These are phyloP conservation scores for Noctua pronuba DNA, from an alignment of 2,888 invertebrate genomes.

Conservation along the genomic window DNA sequence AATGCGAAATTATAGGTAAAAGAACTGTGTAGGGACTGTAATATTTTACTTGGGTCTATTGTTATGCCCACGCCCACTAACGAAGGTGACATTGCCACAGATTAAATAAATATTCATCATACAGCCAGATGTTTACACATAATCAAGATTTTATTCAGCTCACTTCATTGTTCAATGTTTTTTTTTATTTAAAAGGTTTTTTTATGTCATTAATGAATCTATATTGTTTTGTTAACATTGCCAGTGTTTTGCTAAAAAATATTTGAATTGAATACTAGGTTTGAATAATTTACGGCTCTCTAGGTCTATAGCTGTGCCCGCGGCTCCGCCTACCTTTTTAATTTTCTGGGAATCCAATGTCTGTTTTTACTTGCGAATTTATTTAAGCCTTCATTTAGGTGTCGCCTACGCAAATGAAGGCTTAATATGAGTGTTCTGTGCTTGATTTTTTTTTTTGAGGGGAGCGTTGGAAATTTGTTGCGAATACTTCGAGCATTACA, in stretches of 20 bases:
- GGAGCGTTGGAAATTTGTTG: background rate
- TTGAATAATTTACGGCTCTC: background rate
- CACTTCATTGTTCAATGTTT: constrained; percentile 12
- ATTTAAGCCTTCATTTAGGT: background rate
- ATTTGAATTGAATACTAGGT: background rate
- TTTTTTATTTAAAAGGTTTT: background rate
- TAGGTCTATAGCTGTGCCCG: background rate
- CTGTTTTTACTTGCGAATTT: background rate
- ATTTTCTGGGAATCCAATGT: background rate
- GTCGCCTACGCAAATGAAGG: background rate
- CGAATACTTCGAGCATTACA: background rate
- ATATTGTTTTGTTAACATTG: background rate
- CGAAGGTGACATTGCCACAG: constrained; percentile 18
- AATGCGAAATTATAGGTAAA: background rate
- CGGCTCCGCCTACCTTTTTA: background rate
- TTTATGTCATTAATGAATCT: background rate
- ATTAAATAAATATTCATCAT: constrained; percentile 16
- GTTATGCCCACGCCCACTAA: background rate
- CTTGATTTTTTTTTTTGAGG: background rate
- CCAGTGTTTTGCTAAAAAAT: background rate
- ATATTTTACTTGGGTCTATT: background rate
- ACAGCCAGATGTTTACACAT: constrained; percentile 8
- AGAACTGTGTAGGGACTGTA: background rate
- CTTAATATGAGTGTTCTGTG: background rate
- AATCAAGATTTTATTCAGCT: constrained; percentile 18